Base-by-base conservation (phyloP, 2,888 invertebrate species). In the Augochlorella aurata region DNA sequence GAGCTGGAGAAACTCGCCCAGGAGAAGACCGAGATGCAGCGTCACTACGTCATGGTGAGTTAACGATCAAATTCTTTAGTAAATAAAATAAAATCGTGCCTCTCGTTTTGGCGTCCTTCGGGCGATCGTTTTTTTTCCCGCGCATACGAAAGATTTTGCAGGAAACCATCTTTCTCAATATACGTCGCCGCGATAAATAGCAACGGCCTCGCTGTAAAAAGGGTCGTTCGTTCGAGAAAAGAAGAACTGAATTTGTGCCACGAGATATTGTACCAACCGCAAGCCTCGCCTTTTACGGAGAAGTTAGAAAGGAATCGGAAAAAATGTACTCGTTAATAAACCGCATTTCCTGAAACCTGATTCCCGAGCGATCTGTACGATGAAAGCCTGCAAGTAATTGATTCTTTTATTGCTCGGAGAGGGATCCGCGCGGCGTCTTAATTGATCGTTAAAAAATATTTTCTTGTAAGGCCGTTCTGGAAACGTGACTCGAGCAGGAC, bases 11-110 rank as follows among this genome's bases (percentile, higher is more conserved):
- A 97, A 95, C 94, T 97, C 93, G 96, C 96, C 89, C 96, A 96
- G 93, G 97, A 97, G 94, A 97, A 97, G 95, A 97, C 97, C 86
- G 97, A 97, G 94, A 97, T 97, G 96, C 97, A 97, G 94, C 95
- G 97, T 94, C 97, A 97, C 94, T 97, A 97, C 94, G 97, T 97
- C 86, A 97, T 97, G 97, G 97, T 97, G 94, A 96, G 96, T 95
- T 77, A 78, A 68, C 38, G 86, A 44, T 65, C 47, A 45, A 71
- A 58, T 74, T 14, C 16, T 58, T 58, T 10, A 9, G 21, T n/a
- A 77, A 63, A 24, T 16, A 0, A 44, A 29, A 44, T n/a, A 21
- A 71, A 49, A 21, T 29, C 14, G 18, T 14, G 45, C 0, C 14
- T 14, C 70, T 44, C 29, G 50, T 29, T 44, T 24, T 47, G 5